A percentile compares a stretch with the other conserved stretches of the same genome.
These are phyloP conservation scores for Poeciliopsis retropinna DNA, from an alignment of 2,113 vertebrate species.

Conservation along the genomic window DNA sequence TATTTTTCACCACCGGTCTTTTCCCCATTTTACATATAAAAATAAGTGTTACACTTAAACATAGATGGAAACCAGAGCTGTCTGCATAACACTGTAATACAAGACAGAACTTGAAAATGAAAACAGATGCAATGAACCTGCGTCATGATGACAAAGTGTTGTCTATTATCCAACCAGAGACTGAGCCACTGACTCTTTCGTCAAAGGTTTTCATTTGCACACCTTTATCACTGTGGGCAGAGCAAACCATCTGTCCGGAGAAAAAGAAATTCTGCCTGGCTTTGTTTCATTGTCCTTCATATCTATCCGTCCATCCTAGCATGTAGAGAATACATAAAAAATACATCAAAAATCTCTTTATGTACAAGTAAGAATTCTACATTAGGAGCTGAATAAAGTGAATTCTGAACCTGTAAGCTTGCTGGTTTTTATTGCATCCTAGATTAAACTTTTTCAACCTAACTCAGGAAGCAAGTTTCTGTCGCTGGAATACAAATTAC, in stretches of 20 bases:
- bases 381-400: not conserved
- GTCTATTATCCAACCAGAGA: constrained; percentile 77
- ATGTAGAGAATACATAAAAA: not conserved
- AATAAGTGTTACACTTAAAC: constrained; percentile 46
- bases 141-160: constrained; percentile 57
- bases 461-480: not conserved
- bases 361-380: not conserved
- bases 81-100: constrained; percentile 24
- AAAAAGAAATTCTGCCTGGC: not conserved
- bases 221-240: constrained; percentile 59
- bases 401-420: not conserved
- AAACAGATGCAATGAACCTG: constrained; percentile 57
- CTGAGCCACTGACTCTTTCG: constrained; percentile 77
- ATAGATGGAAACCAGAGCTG: constrained; percentile 35
- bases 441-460: not conserved
- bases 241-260: constrained; percentile 45
- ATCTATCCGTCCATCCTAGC: no score
- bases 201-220: constrained; percentile 81
- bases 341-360: not conserved
- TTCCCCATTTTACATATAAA: constrained; percentile 50
- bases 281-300: not conserved
- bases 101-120: constrained; percentile 23
- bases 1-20: constrained; percentile 60
- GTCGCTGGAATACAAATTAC: not conserved
- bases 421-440: not conserved